A percentile compares a stretch with the other conserved stretches of the same genome.
Evolutionary conservation across 2,797 vertebrate genomes (phyloP).

Genomic region (Silurus lanzhouensis): DNA sequence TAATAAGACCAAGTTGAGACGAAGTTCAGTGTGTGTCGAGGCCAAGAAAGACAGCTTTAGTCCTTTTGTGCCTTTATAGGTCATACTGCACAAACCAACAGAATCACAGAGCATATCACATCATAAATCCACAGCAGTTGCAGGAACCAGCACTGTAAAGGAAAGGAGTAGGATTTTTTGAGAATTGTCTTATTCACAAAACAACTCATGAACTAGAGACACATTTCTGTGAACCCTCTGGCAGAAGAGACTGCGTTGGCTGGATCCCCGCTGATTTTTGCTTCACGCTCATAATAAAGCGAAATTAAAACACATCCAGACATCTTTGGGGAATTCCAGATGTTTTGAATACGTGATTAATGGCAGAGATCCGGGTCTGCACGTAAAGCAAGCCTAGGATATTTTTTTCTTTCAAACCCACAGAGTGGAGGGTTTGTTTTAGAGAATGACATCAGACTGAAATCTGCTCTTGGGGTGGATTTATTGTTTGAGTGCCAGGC

Average conservation of each 20-base stretch:
- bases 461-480: conserved; percentile 7
- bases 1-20: too few species aligned
- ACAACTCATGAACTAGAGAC: background rate
- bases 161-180: too few species aligned
- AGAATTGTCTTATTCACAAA: background rate
- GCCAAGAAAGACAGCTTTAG: too few species aligned
- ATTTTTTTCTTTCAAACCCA: background rate
- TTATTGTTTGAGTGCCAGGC: background rate
- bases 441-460: conserved; percentile 24
- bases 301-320: conserved; percentile 27
- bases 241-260: background rate
- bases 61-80: too few species aligned
- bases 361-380: conserved; percentile 4
- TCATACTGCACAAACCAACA: too few species aligned
- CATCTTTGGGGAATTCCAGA: conserved; percentile 28
- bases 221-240: conserved; percentile 2
- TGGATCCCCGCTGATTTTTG: background rate
- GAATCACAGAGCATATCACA: too few species aligned
- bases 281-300: conserved; percentile 8
- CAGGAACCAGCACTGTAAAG: too few species aligned
- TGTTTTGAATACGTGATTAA: conserved; percentile 25
- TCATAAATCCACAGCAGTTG: too few species aligned
- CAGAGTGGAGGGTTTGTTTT: conserved; percentile 11
- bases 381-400: background rate
- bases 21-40: too few species aligned